Percentiles rank a stretch among this genome's conserved stretches.
phyloP scores from a whole-genome alignment of 2,797 vertebrate genomes.

The Adelosebastes latens region DNA sequence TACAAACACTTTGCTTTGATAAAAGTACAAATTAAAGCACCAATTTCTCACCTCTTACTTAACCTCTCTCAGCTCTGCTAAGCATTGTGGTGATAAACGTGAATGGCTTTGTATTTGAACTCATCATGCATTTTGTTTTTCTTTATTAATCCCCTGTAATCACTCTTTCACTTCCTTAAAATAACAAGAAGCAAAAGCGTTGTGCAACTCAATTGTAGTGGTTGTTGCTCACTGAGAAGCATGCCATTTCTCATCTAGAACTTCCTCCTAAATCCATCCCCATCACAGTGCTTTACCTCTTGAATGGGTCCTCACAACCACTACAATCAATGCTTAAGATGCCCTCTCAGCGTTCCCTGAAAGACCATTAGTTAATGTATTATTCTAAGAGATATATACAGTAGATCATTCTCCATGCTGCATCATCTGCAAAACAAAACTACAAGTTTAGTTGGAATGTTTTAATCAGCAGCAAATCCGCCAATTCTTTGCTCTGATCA shows the following conservation, averaged over 20 bases:
- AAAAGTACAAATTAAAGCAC: not conserved
- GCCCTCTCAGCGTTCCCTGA: not conserved
- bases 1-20: not conserved
- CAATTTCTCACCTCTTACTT: slow-evolving; percentile 8
- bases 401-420: not conserved
- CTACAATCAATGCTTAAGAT: slow-evolving; percentile 11
- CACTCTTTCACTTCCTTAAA: not conserved
- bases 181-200: not conserved
- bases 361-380: not conserved
- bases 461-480: not conserved
- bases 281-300: not conserved
- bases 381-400: not conserved
- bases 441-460: not conserved
- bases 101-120: slow-evolving; percentile 10
- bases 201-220: not conserved
- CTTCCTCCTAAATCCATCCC: not conserved
- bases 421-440: not conserved
- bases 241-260: not conserved
- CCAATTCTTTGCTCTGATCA: not conserved
- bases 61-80: slow-evolving; percentile 13
- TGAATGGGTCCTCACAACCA: slow-evolving; percentile 4
- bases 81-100: slow-evolving; percentile 9
- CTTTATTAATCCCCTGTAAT: not conserved
- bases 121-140: slow-evolving; percentile 4
- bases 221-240: not conserved